Evolutionary conservation across 1,140 invertebrate genomes (phyloP).

Genomic region (Cylas formicarius): DNA sequence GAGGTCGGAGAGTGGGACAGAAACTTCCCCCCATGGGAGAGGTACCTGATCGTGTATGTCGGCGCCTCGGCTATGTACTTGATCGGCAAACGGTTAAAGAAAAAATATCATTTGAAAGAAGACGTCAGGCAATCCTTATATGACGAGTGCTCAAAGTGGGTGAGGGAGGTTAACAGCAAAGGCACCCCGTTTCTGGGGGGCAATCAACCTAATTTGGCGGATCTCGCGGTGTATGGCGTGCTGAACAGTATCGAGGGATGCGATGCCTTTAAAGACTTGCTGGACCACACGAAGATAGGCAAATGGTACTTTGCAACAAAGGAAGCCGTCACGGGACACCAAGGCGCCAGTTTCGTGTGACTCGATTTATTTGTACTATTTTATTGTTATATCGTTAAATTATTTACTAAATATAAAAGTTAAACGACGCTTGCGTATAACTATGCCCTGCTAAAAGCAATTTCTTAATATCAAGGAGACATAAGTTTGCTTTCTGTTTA

Average conservation of each 20-base stretch:
- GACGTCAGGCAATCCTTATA: conserved; percentile 87
- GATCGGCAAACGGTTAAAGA: conserved; percentile 83
- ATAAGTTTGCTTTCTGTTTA: no score
- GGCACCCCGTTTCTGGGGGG: conserved; percentile 78
- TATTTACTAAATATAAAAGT: not conserved
- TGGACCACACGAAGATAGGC: conserved; percentile 63
- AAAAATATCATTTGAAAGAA: conserved; percentile 74
- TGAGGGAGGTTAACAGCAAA: conserved; percentile 53
- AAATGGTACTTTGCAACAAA: conserved; percentile 38
- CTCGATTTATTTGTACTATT: no score
- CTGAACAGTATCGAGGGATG: conserved; percentile 95
- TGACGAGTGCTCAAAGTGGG: conserved; percentile 80
- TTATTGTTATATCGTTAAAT: no score
- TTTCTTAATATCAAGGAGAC: no score
- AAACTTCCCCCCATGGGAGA: conserved; percentile 80
- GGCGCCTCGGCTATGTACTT: conserved; percentile 92
- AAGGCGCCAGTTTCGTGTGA: conserved; percentile 20
- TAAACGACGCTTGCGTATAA: no score
- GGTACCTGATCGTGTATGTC: conserved; percentile 82
- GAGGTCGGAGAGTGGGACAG: conserved; percentile 86
- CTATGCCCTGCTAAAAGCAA: no score
- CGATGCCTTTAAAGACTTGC: conserved; percentile 78
- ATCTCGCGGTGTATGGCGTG: conserved; percentile 89
- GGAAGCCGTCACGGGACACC: conserved; percentile 26
- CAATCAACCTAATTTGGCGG: conserved; percentile 80